Evolutionary conservation across 2,113 vertebrate species (phyloP).

Genomic region (Cheirogaleus medius): DNA sequence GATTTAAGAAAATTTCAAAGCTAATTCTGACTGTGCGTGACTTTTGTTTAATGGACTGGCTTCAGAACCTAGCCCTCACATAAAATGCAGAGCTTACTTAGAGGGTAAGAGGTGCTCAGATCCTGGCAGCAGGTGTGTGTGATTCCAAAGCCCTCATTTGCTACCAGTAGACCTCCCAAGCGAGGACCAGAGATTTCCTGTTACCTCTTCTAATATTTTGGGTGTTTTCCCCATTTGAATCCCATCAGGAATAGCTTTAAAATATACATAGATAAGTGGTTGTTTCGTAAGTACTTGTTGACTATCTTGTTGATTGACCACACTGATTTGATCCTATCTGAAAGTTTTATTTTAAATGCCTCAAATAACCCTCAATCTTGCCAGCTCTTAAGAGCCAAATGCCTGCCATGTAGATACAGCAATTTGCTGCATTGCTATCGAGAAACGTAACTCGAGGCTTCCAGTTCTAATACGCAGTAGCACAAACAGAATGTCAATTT

Average conservation of each 20-base stretch:
- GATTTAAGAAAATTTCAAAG: neutral
- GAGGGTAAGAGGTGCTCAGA: neutral
- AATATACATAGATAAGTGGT: neutral
- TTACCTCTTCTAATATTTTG: neutral
- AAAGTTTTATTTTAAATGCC: constrained; percentile 82
- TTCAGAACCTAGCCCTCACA: neutral
- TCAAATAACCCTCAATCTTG: constrained; percentile 78
- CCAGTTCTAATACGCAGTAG: constrained; percentile 48
- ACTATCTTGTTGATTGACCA: constrained; percentile 61
- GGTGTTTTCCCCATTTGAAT: neutral
- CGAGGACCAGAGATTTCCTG: neutral
- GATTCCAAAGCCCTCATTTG: neutral
- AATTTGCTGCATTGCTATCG: constrained; percentile 75
- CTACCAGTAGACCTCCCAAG: neutral
- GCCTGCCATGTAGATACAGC: constrained; percentile 63
- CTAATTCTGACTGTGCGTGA: neutral
- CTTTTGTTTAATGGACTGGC: neutral
- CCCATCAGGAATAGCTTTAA: neutral
- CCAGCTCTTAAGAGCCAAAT: constrained; percentile 74
- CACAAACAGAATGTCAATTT: constrained; percentile 73
- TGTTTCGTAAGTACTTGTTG: neutral
- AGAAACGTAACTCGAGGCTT: constrained; percentile 71
- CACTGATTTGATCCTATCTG: constrained; percentile 62
- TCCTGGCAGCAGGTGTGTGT: accelerated
- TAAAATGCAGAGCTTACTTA: neutral